Evolutionary conservation across 2,797 vertebrate species (phyloP).

Genomic region (Enteromius trimaculatus): DNA sequence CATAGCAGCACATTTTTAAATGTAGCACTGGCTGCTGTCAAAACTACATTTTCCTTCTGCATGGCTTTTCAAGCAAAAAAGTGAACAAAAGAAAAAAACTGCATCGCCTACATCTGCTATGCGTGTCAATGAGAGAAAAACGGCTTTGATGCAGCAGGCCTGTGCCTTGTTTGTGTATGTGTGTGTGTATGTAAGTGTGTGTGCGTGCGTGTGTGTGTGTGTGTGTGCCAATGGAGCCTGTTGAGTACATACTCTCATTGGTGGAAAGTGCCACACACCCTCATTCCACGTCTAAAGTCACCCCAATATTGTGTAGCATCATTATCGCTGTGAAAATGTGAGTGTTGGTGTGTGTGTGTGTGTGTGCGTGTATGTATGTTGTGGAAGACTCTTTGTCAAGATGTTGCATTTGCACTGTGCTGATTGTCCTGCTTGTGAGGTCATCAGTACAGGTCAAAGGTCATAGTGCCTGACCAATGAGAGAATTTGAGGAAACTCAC

Average conservation of each 20-base stretch:
- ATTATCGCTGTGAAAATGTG: slow-evolving; percentile 34
- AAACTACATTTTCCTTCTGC: slow-evolving; percentile 99
- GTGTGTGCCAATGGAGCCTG: slow-evolving; percentile 45
- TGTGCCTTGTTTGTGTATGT: slow-evolving; percentile 39
- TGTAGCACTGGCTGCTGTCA: slow-evolving; percentile 99
- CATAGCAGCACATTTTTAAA: slow-evolving; percentile 99
- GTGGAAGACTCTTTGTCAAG: slow-evolving; percentile 37
- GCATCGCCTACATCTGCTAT: slow-evolving; percentile 98
- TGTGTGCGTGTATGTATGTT: slow-evolving; percentile 26
- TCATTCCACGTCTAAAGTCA: slow-evolving; percentile 54
- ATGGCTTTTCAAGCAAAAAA: slow-evolving; percentile 89
- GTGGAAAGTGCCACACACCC: slow-evolving; percentile 49
- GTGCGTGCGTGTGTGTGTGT: slow-evolving; percentile 48
- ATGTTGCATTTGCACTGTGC: slow-evolving; percentile 38
- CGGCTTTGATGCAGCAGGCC: slow-evolving; percentile 68
- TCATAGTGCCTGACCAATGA: slow-evolving; percentile 39
- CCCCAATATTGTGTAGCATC: slow-evolving; percentile 30
- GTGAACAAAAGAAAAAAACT: slow-evolving; percentile 70
- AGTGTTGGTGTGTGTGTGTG: slow-evolving; percentile 35
- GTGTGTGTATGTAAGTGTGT: neutral
- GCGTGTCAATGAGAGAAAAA: slow-evolving; percentile 81
- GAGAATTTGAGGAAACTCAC: slow-evolving; percentile 44
- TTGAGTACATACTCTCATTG: slow-evolving; percentile 53
- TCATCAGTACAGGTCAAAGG: slow-evolving; percentile 47
- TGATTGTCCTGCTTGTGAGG: slow-evolving; percentile 39